phyloP scores from a whole-genome alignment of 2,797 vertebrate genomes.

The Pangasius sanitwongsei region DNA sequence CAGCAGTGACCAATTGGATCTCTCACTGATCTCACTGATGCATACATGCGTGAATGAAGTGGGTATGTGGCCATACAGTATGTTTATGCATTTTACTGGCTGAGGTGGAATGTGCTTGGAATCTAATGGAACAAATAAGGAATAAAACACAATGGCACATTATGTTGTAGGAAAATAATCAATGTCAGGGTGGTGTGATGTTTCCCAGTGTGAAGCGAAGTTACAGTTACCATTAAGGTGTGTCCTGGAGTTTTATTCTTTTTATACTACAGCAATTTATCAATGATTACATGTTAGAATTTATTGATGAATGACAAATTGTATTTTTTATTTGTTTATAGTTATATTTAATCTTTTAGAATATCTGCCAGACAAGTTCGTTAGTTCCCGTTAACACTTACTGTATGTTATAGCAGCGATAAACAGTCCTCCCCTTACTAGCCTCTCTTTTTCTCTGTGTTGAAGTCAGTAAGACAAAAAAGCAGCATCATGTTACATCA shows the following conservation, averaged over 20 bases:
- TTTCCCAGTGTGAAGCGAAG: neutral
- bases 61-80: neutral
- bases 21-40: constrained; percentile 19
- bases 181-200: neutral
- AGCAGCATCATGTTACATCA: neutral
- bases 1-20: constrained; percentile 33
- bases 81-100: constrained; percentile 19
- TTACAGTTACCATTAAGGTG: neutral
- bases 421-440: neutral
- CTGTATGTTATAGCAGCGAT: neutral
- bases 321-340: neutral
- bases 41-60: constrained; percentile 3
- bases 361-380: neutral
- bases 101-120: neutral
- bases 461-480: neutral
- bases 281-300: neutral
- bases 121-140: neutral
- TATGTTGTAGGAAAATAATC: neutral
- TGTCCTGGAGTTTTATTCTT: neutral
- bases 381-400: neutral
- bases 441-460: neutral
- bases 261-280: neutral
- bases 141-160: neutral
- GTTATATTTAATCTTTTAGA: neutral
- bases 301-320: neutral